Percentiles rank a stretch among this genome's conserved stretches.
Conservation (phyloP, 2,113 vertebrate genomes). For the Ramphastos sulfuratus region DNA sequence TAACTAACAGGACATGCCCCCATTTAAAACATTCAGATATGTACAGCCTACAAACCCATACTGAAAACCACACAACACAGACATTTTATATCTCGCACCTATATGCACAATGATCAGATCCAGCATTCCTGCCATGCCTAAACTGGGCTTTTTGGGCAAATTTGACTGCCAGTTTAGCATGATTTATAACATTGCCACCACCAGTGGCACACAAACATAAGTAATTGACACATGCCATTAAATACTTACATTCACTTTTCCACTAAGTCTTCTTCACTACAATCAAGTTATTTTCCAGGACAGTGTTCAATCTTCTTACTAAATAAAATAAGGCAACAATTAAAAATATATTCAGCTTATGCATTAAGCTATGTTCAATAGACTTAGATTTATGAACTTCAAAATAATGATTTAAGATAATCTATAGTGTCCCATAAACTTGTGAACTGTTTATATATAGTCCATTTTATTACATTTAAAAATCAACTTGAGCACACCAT, state of each 20-base stretch:
- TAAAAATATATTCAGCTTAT: conserved; percentile 20
- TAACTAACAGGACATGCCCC: neutral
- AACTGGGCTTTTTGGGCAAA: neutral
- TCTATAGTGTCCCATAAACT: neutral
- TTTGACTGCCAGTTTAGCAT: neutral
- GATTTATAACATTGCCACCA: neutral
- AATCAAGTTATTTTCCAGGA: conserved; percentile 63
- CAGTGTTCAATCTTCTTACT: conserved; percentile 43
- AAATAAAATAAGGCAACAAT: conserved; percentile 30
- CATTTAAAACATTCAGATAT: neutral
- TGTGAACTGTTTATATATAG: conserved; percentile 11
- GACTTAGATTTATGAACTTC: conserved; percentile 28
- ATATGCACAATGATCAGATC: neutral
- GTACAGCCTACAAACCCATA: neutral
- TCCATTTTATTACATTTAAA: conserved; percentile 49
- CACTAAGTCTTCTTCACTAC: conserved; percentile 26
- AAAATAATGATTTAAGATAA: conserved; percentile 24
- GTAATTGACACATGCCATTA: neutral
- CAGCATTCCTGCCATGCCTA: neutral
- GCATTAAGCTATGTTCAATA: neutral
- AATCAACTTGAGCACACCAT: conserved; percentile 4
- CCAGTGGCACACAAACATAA: neutral
- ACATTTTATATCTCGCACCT: neutral
- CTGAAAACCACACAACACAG: neutral
- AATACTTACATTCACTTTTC: conserved; percentile 67